Conservation (phyloP, 2,888 invertebrate species). For the Cheilosia grossa region DNA sequence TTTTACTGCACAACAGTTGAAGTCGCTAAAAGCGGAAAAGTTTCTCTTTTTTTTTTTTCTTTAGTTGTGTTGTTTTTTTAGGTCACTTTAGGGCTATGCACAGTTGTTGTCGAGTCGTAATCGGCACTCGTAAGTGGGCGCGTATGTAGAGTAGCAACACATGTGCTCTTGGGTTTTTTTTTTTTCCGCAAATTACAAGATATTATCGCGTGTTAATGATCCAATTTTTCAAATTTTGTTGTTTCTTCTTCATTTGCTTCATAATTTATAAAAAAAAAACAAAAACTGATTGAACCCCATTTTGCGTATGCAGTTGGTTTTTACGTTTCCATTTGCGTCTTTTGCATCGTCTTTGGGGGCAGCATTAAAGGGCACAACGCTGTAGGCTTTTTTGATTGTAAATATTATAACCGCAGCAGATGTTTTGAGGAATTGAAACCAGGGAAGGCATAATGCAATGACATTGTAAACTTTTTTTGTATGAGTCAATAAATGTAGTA, state of each 20-base stretch:
- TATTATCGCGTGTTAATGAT: slow-evolving; percentile 59
- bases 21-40: slow-evolving; percentile 40
- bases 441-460: background rate
- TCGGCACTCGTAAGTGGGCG: background rate
- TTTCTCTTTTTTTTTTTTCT: slow-evolving; percentile 16
- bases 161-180: background rate
- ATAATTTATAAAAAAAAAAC: background rate
- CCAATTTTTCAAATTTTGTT: slow-evolving; percentile 22
- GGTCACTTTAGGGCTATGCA: slow-evolving; percentile 19
- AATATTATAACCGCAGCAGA: slow-evolving; percentile 28
- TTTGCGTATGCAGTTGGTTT: slow-evolving; percentile 13
- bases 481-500: too few relatives aligned
- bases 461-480: too few relatives aligned
- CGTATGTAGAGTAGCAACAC: slow-evolving; percentile 7
- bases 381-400: background rate
- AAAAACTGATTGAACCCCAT: slow-evolving; percentile 17
- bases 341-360: background rate
- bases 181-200: slow-evolving; percentile 4
- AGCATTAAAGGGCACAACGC: slow-evolving; percentile 19
- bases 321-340: background rate
- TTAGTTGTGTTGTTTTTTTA: background rate
- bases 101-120: background rate
- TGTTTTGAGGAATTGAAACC: slow-evolving; percentile 7
- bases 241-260: background rate
- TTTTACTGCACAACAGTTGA: background rate